Evolutionary conservation across 2,888 invertebrate species (phyloP).

Genomic region (Melanchra persicariae): DNA sequence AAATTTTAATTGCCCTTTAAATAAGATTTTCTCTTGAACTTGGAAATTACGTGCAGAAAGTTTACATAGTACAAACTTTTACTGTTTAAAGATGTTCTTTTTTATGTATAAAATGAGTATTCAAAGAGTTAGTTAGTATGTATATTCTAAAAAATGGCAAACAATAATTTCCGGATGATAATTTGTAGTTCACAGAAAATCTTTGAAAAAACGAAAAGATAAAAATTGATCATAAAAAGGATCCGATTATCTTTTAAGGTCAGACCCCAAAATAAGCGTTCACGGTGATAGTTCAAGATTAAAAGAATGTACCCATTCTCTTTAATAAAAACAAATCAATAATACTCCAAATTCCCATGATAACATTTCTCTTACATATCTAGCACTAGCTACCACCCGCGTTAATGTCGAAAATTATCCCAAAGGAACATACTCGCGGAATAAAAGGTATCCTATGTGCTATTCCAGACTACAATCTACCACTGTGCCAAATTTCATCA

Average conservation of each 20-base stretch:
- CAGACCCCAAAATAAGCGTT: neutral
- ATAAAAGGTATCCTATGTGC: too few species aligned
- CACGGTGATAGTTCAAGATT: neutral
- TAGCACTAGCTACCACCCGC: too few species aligned
- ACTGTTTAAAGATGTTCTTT: neutral
- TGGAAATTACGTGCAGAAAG: slow-evolving; percentile 9
- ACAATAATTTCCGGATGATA: neutral
- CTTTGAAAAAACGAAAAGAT: neutral
- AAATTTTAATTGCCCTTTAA: slow-evolving; percentile 30
- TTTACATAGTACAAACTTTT: slow-evolving; percentile 11
- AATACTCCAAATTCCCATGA: slow-evolving; percentile 11
- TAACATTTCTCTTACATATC: slow-evolving; percentile 1
- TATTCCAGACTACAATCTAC: too few species aligned
- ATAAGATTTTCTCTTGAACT: slow-evolving; percentile 25
- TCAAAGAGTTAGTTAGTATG: too few species aligned
- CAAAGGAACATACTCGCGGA: too few species aligned
- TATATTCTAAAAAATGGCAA: neutral
- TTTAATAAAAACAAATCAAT: slow-evolving; percentile 2
- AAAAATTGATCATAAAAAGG: too few species aligned
- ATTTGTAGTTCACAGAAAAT: neutral
- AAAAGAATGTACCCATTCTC: neutral
- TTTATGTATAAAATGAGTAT: neutral
- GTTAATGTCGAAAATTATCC: too few species aligned
- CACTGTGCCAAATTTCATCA: too few species aligned
- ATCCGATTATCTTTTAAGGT: neutral